Conservation (phyloP, 1,140 invertebrate genomes). For the Drosophila leontia region DNA sequence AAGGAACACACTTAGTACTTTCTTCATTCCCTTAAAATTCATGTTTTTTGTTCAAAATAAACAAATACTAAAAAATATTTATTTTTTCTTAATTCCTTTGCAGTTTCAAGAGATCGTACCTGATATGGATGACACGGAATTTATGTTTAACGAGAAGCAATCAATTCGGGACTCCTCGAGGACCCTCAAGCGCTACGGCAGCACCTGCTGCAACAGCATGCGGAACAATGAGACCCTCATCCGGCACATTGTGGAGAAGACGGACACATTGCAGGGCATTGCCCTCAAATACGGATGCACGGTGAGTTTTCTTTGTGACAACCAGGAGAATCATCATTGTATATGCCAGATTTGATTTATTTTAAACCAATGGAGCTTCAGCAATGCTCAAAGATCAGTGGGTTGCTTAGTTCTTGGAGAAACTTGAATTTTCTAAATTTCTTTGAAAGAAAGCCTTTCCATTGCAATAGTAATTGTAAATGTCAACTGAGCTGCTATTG, state of each 20-base stretch:
- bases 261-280: slow-evolving; percentile 96
- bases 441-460: not conserved
- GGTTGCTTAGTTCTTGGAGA: not conserved
- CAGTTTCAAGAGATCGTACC: slow-evolving; percentile 85
- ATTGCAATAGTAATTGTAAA: not conserved
- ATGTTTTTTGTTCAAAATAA: not conserved
- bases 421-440: not conserved
- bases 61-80: not conserved
- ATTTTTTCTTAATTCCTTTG: slow-evolving; percentile 28
- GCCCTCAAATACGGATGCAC: slow-evolving; percentile 96
- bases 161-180: slow-evolving; percentile 93
- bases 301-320: slow-evolving; percentile 87
- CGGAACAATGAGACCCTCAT: slow-evolving; percentile 89
- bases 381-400: not conserved
- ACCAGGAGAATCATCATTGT: not conserved
- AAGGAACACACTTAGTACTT: not conserved
- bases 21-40: not conserved
- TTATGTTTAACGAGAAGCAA: slow-evolving; percentile 92
- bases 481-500: not conserved
- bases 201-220: slow-evolving; percentile 89
- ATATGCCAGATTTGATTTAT: no score
- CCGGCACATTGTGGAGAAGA: slow-evolving; percentile 91
- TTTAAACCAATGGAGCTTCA: not conserved
- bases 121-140: slow-evolving; percentile 88
- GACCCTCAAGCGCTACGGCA: slow-evolving; percentile 95